Evolutionary conservation across 1,140 invertebrate species (phyloP), one percentile per base, ranked within the genome.

Genomic region (Goniozus legneri): DNA sequence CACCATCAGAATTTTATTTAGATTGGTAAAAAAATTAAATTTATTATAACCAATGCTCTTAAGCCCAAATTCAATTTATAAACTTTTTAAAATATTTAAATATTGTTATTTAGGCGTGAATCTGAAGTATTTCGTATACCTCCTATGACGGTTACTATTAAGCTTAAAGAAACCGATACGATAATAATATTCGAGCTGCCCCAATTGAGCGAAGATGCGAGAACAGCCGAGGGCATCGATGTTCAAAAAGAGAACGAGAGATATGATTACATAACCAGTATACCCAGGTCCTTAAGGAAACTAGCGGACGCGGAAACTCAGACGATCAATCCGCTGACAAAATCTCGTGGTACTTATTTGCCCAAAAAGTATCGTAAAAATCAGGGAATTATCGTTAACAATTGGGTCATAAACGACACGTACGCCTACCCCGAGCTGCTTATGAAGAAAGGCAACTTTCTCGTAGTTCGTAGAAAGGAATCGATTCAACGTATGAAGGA

Each of bases 321-420:
- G 62, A 88, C 86, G 0, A 62, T 77, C 14, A 70, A 75, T 22
- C 56, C 71, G 8, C 65, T 85, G 1, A 73, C 71, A 1, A 88
- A 87, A 63, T 78, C 79, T 1, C 69, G 83, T 30, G 75, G 78
- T 16, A 85, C 85, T 0, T 76, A 82, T 13, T 75, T 82, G 0
- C 71, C 75, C 3, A 68, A 76, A 30, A 65, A 77, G 2, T 67
- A 73, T 43, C 80, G 77, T 10, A 73, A 67, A 36, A 81, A 85
- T 60, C 75, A 75, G 8, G 73, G 71, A 4, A 77, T 79, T 0
- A 85, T 84, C 57, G 84, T 85, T 0, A 87, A 85, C 4, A 77
- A 84, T 53, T 89, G 85, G 80, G 82, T 86, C 38, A 85, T 88
- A 80, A 80, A 81, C 51, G 86, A 88, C 52, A 84, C 81, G 0